These are phyloP conservation scores for Amphipoea oculea DNA, from an alignment of 2,888 invertebrate species.

Conservation along the genomic window DNA sequence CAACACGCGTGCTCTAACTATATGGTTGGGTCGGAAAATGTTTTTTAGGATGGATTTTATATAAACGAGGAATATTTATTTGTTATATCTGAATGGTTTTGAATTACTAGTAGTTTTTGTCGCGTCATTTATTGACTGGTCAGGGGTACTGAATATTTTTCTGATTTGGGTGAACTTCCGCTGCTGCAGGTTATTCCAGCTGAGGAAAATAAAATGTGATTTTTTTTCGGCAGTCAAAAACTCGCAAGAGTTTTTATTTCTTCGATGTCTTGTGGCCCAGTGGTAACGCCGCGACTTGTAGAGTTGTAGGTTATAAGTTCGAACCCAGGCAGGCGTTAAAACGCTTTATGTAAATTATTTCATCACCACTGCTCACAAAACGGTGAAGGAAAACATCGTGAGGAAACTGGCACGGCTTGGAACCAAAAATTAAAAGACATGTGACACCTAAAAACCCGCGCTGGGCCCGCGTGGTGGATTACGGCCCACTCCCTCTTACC, in stretches of 20 bases:
- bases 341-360: background rate
- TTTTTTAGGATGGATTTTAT: constrained; percentile 27
- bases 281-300: background rate
- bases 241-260: background rate
- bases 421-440: background rate
- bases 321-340: background rate
- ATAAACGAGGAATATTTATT: background rate
- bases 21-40: constrained; percentile 14
- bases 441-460: background rate
- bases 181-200: background rate
- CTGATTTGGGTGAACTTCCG: background rate
- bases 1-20: constrained; percentile 31
- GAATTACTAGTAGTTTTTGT: background rate
- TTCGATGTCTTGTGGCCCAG: background rate
- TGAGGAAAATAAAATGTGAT: background rate
- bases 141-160: background rate
- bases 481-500: background rate
- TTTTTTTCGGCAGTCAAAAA: background rate
- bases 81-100: no score
- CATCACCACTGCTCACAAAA: background rate
- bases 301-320: background rate
- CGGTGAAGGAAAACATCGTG: background rate
- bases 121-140: background rate
- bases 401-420: background rate
- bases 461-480: background rate